phyloP scores from a whole-genome alignment of 2,797 vertebrate genomes.

The Galaxias olidus region DNA sequence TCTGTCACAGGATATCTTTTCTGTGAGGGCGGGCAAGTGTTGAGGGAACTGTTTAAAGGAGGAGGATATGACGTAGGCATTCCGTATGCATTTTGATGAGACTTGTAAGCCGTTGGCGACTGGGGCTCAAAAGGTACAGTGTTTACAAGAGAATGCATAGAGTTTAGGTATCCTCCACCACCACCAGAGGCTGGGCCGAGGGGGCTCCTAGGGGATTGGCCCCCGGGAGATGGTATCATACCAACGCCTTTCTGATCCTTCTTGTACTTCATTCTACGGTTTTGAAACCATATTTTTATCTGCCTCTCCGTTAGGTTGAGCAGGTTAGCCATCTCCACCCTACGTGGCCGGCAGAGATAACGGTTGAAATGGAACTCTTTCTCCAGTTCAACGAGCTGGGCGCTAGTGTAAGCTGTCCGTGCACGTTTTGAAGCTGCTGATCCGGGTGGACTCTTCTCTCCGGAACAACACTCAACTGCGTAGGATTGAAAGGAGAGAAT shows the following conservation, averaged over 20 bases:
- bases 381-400: constrained; percentile 98
- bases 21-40: constrained; percentile 90
- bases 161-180: constrained; percentile 90
- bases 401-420: constrained; percentile 96
- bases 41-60: constrained; percentile 86
- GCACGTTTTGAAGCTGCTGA: constrained; percentile 94
- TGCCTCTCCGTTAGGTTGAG: constrained; percentile 98
- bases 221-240: constrained; percentile 95
- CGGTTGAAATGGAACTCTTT: constrained; percentile 99
- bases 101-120: constrained; percentile 92
- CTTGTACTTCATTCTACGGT: constrained; percentile 99
- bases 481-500: constrained; percentile 70
- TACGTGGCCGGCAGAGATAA: constrained; percentile 94
- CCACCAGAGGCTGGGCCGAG: constrained; percentile 75
- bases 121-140: constrained; percentile 92
- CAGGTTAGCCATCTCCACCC: constrained; percentile 97
- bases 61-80: constrained; percentile 89
- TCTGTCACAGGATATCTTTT: constrained; percentile 90
- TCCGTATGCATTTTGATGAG: constrained; percentile 89
- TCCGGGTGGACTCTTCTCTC: constrained; percentile 94
- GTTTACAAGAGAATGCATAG: constrained; percentile 97
- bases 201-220: constrained; percentile 92
- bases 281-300: constrained; percentile 99
- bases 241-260: constrained; percentile 97
- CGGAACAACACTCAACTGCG: constrained; percentile 94